Evolutionary conservation across 2,888 invertebrate species (phyloP).

Genomic region (Dryobota labecula): DNA sequence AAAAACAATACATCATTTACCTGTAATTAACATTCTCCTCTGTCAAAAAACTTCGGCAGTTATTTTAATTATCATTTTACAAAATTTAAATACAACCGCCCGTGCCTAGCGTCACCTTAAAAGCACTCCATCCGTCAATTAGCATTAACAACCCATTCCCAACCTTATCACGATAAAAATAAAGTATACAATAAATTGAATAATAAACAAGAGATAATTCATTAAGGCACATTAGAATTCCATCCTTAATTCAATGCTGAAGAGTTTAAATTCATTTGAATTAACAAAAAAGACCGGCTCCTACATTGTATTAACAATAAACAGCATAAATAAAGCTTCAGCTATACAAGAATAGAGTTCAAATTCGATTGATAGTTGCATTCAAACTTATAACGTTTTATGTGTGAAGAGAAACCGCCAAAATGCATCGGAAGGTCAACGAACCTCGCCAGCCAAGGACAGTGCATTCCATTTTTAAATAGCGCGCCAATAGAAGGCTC

Average conservation of each 20-base stretch:
- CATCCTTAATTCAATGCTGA: slow-evolving; percentile 72
- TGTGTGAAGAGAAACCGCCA: slow-evolving; percentile 82
- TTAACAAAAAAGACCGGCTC: slow-evolving; percentile 68
- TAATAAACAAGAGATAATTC: slow-evolving; percentile 65
- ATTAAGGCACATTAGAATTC: slow-evolving; percentile 69
- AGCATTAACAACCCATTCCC: slow-evolving; percentile 60
- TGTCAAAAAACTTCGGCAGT: slow-evolving; percentile 68
- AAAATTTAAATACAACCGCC: slow-evolving; percentile 71
- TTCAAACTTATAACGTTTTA: slow-evolving; percentile 76
- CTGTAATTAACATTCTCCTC: slow-evolving; percentile 62
- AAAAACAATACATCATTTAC: slow-evolving; percentile 46
- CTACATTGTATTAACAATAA: slow-evolving; percentile 64
- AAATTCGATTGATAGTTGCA: slow-evolving; percentile 68
- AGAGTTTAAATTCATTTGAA: slow-evolving; percentile 77
- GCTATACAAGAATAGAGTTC: slow-evolving; percentile 67
- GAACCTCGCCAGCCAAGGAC: slow-evolving; percentile 88
- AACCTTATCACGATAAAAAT: slow-evolving; percentile 61
- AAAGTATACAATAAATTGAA: slow-evolving; percentile 61
- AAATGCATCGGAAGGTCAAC: slow-evolving; percentile 90
- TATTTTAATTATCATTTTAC: slow-evolving; percentile 67
- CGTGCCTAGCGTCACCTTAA: slow-evolving; percentile 73
- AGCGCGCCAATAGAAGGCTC: slow-evolving; percentile 89
- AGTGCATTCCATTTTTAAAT: slow-evolving; percentile 91
- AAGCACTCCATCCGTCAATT: slow-evolving; percentile 70
- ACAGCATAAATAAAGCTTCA: slow-evolving; percentile 74